Base-by-base conservation (phyloP, 2,113 vertebrate species). In the Forbesichthys agassizii region DNA sequence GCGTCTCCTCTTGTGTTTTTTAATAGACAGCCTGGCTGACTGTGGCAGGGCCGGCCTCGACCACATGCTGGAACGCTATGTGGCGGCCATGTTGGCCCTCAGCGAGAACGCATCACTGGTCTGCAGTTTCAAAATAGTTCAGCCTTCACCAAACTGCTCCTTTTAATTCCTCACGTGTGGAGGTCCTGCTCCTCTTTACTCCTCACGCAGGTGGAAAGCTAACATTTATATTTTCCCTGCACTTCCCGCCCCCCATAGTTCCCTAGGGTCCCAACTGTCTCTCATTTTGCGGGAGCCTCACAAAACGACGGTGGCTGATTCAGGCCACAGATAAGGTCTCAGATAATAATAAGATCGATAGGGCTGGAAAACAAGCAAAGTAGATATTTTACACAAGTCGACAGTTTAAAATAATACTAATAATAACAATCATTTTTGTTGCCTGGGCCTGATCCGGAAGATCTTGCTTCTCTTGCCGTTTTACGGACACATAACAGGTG, bases 31-130 rank as follows among this genome's bases (percentile, higher is more conserved):
- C 82, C 81, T 88, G 88, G 71, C 81, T 52, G 76, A 87, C 62
- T 86, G 91, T 81, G 90, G 79, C 57, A 86, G 92, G 89, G 93
- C 67, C 81, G 92, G 89, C 89, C 89, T 91, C 88, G 53, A 92
- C 91, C 92, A 74, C 91, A 93, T 27, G 86, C 85, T 83, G 72
- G 84, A 91, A 86, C 85, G 66, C 60, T 85, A 75, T 61, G 82
- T 84, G 89, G 90, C 85, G 89, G 90, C 85, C 83, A 89, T 88
- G 89, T 89, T 82, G 84, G 80, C 80, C 66, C 84, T 82, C 78
- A 84, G 86, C 84, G 36, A 59, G 13, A 33, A 59, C 13, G 64
- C 74, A 75, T 89, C 89, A 82, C 86, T 84, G 84, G 86, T 88
- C 86, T 90, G 88, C 87, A 86, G 75, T 79, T 89, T 88, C 73